Base-by-base conservation (phyloP, 2,888 invertebrate genomes). In the Scelioninae gen. 1 region DNA sequence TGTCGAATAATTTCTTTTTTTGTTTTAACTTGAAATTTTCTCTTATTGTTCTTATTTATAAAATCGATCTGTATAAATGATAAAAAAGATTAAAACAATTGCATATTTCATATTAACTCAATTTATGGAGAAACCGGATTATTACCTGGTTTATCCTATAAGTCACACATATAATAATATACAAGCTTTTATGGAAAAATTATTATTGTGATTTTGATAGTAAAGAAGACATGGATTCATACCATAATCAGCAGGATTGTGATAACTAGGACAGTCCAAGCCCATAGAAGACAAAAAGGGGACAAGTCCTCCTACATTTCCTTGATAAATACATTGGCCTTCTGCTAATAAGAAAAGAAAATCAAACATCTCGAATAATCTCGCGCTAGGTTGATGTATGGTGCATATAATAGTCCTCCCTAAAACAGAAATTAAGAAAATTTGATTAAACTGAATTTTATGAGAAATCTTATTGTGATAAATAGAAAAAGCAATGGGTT, bases 171-270 rank as follows among this genome's bases (percentile, higher is more conserved):
- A 23, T 23, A 1, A 23, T 1, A 23, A 2, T 23, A 23, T 23
- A 23, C 23, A 23, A 23, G 1, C 4, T 23, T 23, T 23, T 23
- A 23, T 23, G 23, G 2, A 23, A n/a, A n/a, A n/a, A 23, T 4
- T 23, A 23, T 23, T 23, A 4, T 4, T 23, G 23, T 31, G 31
- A 15, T 53, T 56, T 31, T 47, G 32, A 1, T 23, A 4, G 23
- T 4, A 23, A 23, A 23, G 23, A 23, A 23, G 4, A 23, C 23
- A 23, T n/a, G n/a, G n/a, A n/a, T 23, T 16, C 94, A 94, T 92
- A 97, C 97, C 96, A 92, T 97, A 99, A 94, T 98, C 98, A 68
- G 98, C 98, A 62, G 98, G 98, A 93, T 99, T 99, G 93, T 98
- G 98, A 90, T 98, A 98, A 88, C 97, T 95, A 0, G 98, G 98